Percentiles rank a stretch among this genome's conserved stretches.
Evolutionary conservation across 2,888 invertebrate genomes (phyloP).

Genomic region (Clistopyga incitator): DNA sequence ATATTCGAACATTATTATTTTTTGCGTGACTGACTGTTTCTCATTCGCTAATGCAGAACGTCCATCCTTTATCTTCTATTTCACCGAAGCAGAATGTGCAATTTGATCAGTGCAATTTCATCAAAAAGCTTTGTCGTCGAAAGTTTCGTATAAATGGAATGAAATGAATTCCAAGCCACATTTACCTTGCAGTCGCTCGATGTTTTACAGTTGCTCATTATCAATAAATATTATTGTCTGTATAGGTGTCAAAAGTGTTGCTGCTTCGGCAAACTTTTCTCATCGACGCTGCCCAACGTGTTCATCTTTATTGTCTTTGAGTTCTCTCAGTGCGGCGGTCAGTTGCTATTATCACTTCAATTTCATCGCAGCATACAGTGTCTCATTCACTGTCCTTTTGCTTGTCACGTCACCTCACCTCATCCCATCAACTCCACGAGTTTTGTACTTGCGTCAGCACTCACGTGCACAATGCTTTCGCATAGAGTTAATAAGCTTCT

Average conservation of each 20-base stretch:
- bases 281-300: slow-evolving; percentile 3
- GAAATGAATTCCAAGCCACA: neutral
- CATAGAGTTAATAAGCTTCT: slow-evolving; percentile 19
- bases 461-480: neutral
- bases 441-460: slow-evolving; percentile 1
- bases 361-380: slow-evolving; percentile 23
- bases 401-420: slow-evolving; percentile 4
- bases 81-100: neutral
- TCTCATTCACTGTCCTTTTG: slow-evolving; percentile 1
- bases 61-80: neutral
- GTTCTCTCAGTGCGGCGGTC: neutral
- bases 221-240: slow-evolving; percentile 5
- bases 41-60: slow-evolving; percentile 24
- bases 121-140: neutral
- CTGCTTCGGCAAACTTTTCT: slow-evolving; percentile 7
- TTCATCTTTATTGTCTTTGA: neutral
- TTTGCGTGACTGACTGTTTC: neutral
- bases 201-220: neutral
- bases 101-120: slow-evolving; percentile 7
- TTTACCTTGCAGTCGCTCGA: neutral
- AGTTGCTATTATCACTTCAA: slow-evolving; percentile 18
- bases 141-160: no score
- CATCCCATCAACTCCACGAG: neutral
- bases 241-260: slow-evolving; percentile 1
- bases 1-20: no score